A percentile compares a stretch with the other conserved stretches of the same genome.
These are phyloP conservation scores for Varecia variegata DNA, from an alignment of 2,797 vertebrate species.

Conservation along the genomic window DNA sequence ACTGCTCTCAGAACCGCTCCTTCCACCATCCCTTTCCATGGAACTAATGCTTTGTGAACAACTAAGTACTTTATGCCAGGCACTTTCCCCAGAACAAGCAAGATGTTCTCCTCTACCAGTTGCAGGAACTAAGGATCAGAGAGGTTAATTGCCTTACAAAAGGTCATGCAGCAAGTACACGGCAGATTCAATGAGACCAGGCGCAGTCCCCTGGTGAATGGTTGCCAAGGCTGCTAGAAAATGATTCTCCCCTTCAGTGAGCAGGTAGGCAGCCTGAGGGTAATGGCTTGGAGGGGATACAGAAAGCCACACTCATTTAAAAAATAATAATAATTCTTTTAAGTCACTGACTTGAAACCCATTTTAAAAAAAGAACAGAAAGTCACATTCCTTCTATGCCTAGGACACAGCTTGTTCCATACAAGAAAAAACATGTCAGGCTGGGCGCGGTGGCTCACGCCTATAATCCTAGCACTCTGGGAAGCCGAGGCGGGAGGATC, in stretches of 20 bases:
- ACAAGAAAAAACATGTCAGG: background rate
- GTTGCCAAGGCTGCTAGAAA: slow-evolving; percentile 28
- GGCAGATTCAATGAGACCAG: slow-evolving; percentile 19
- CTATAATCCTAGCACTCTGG: no score
- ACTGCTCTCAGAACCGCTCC: background rate
- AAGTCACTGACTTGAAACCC: no score
- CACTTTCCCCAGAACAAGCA: background rate
- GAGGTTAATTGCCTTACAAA: background rate
- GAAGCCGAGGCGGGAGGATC: no score
- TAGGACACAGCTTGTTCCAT: background rate
- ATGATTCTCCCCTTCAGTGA: background rate
- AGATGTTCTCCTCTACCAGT: background rate
- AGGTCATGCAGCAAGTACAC: background rate
- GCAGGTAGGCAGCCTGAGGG: background rate
- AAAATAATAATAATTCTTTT: no score
- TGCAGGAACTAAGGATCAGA: background rate
- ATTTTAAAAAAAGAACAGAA: background rate
- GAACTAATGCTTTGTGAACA: background rate
- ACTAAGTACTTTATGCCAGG: background rate
- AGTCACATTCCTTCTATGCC: background rate
- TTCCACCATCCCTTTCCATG: background rate
- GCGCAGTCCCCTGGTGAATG: background rate
- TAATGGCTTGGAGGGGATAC: background rate
- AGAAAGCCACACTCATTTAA: background rate
- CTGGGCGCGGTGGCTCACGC: no score